Evolutionary conservation across 2,888 invertebrate genomes (phyloP).

Genomic region (Tetrapedia diversipes): DNA sequence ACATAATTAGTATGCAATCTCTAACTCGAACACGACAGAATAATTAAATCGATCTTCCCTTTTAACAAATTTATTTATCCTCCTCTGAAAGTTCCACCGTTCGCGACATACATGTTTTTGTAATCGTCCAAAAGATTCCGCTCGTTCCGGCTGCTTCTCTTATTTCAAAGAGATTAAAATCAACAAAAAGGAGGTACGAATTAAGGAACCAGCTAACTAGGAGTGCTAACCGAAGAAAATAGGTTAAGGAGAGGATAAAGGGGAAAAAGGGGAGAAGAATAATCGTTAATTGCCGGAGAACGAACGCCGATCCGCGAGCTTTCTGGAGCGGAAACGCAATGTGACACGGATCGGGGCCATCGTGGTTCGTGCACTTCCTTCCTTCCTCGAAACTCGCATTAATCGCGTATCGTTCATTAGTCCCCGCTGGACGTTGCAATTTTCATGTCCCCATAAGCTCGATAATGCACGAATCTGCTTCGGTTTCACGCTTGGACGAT

Average conservation of each 20-base stretch:
- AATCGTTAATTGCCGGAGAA: slow-evolving; percentile 71
- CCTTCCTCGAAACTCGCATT: slow-evolving; percentile 39
- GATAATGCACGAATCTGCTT: slow-evolving; percentile 27
- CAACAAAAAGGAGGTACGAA: too few species aligned
- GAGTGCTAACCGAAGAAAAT: neutral
- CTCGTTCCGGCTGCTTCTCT: too few species aligned
- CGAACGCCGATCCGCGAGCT: slow-evolving; percentile 70
- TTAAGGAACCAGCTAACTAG: too few species aligned
- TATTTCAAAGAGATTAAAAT: too few species aligned
- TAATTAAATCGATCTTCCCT: neutral
- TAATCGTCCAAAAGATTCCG: neutral
- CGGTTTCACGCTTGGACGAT: slow-evolving; percentile 31
- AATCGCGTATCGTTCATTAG: slow-evolving; percentile 48
- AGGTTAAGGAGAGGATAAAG: neutral
- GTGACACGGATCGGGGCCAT: slow-evolving; percentile 70
- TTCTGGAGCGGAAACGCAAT: slow-evolving; percentile 79
- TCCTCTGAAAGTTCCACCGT: neutral
- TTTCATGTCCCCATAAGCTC: slow-evolving; percentile 50
- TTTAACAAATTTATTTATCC: neutral
- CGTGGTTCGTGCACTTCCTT: slow-evolving; percentile 42
- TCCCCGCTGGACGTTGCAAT: slow-evolving; percentile 23
- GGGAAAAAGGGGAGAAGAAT: neutral
- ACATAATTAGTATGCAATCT: too few species aligned
- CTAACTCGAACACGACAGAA: too few species aligned
- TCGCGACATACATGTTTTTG: neutral